Evolutionary conservation across 2,888 invertebrate genomes (phyloP).

Genomic region (Arctia plantaginis): DNA sequence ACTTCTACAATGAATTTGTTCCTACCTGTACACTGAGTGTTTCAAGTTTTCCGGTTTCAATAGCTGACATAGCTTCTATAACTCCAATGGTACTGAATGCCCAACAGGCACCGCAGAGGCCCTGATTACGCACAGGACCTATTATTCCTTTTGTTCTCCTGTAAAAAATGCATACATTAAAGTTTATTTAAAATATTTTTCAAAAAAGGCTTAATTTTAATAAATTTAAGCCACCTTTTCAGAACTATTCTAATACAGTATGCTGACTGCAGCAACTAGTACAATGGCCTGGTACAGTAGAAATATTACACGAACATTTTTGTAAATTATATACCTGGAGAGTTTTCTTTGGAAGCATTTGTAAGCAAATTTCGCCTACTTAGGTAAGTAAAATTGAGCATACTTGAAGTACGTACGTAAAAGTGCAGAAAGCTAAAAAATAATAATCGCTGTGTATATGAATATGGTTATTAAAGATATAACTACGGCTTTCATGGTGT

Average conservation of each 20-base stretch:
- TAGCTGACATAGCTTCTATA: conserved; percentile 92
- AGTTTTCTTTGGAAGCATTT: too few species aligned
- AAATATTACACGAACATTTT: too few species aligned
- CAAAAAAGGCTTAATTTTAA: neutral
- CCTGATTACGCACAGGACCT: conserved; percentile 90
- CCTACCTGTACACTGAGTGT: conserved; percentile 90
- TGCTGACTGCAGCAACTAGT: neutral
- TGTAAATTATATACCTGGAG: too few species aligned
- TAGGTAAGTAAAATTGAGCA: too few species aligned
- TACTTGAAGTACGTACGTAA: too few species aligned
- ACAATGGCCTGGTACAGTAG: neutral
- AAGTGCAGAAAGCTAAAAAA: too few species aligned
- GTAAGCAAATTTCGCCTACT: too few species aligned
- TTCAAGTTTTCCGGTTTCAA: conserved; percentile 87
- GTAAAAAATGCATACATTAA: conserved; percentile 34
- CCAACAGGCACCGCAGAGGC: conserved; percentile 94
- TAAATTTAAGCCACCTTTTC: neutral
- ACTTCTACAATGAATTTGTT: neutral
- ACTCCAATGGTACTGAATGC: conserved; percentile 92
- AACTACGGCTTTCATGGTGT: too few species aligned
- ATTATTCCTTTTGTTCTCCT: conserved; percentile 90
- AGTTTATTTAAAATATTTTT: neutral
- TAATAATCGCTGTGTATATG: too few species aligned
- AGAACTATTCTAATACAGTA: neutral
- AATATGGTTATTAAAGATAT: too few species aligned